Evolutionary conservation across 2,113 vertebrate species (phyloP).

Genomic region (Heterochromis multidens): DNA sequence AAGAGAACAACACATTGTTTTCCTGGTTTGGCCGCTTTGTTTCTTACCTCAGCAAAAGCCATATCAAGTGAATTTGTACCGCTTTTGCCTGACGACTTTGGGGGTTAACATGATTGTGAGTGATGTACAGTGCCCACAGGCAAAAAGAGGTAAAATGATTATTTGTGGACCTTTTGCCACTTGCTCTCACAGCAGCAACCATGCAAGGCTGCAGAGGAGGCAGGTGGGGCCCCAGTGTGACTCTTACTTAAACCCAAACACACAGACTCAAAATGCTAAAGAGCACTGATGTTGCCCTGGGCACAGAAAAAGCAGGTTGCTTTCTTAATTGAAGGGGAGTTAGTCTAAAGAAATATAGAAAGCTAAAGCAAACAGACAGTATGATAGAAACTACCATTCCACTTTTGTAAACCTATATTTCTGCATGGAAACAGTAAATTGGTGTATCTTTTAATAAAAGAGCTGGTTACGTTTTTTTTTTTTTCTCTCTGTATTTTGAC

Average conservation of each 20-base stretch:
- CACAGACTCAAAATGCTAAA: conserved; percentile 71
- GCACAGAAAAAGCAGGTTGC: conserved; percentile 18
- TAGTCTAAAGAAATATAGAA: conserved; percentile 9
- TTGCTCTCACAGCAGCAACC: conserved; percentile 53
- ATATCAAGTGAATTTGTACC: conserved; percentile 58
- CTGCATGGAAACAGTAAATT: conserved; percentile 41
- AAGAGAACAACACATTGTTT: conserved; percentile 21
- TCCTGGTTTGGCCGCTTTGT: not conserved
- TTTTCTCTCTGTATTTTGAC: not conserved
- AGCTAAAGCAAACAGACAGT: conserved; percentile 60
- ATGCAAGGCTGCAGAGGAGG: conserved; percentile 24
- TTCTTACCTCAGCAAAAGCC: conserved; percentile 45
- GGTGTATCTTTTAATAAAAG: not conserved
- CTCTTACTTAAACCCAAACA: conserved; percentile 15
- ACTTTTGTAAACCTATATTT: not conserved
- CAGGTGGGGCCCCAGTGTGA: conserved; percentile 25
- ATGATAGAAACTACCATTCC: conserved; percentile 18
- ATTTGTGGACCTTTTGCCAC: conserved; percentile 49
- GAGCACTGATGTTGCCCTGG: conserved; percentile 61
- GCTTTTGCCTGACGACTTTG: conserved; percentile 45
- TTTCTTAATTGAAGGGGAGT: conserved; percentile 34
- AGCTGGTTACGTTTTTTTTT: not conserved
- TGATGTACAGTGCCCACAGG: conserved; percentile 61
- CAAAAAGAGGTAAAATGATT: conserved; percentile 63
- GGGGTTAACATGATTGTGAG: conserved; percentile 64